Evolutionary conservation across 2,888 invertebrate species (phyloP), one percentile per base, ranked within the genome.

Genomic region (Iphiclides podalirius): DNA sequence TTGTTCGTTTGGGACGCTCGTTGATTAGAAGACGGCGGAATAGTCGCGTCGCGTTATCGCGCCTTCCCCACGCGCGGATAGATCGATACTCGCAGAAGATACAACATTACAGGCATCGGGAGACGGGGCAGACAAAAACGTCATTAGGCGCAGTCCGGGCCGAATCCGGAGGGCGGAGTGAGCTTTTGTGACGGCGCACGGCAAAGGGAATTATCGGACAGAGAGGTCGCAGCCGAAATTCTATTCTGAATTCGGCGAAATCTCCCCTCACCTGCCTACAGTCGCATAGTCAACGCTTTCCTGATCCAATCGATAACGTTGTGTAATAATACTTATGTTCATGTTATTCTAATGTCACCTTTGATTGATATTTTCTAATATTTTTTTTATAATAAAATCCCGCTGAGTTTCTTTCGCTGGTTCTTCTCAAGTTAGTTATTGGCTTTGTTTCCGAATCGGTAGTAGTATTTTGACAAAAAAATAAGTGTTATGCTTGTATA

Each of bases 111-210:
- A 53, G 50, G 52, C 50, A 51, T 47, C 38, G 37, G 53, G 47
- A 54, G 59, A 51, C 49, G 47, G 59, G 45, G 37, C 56, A 58
- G 60, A 65, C 66, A 65, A 66, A 65, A 65, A 64, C 63, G 58
- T 65, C 66, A 66, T 66, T 65, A 64, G 60, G 55, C 52, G 57
- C 56, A 61, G 62, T 63, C 56, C 56, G 52, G 59, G 50, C 57
- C 55, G 57, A 63, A 61, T 63, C 61, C 60, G 57, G 53, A 46
- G 60, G 56, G 57, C 46, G 35, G 45, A 28, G 23, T 41, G 41
- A 33, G 45, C 56, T 58, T 56, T 64, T 64, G 61, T 65, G 54
- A 53, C 40, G 53, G 58, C 58, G 53, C 53, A 53, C 40, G 53
- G 58, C 58, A 54, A 58, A 60, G 59, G 63, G 64, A 60, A 65